Evolutionary conservation across 2,113 vertebrate genomes (phyloP).

Genomic region (Reinhardtius hippoglossoides): DNA sequence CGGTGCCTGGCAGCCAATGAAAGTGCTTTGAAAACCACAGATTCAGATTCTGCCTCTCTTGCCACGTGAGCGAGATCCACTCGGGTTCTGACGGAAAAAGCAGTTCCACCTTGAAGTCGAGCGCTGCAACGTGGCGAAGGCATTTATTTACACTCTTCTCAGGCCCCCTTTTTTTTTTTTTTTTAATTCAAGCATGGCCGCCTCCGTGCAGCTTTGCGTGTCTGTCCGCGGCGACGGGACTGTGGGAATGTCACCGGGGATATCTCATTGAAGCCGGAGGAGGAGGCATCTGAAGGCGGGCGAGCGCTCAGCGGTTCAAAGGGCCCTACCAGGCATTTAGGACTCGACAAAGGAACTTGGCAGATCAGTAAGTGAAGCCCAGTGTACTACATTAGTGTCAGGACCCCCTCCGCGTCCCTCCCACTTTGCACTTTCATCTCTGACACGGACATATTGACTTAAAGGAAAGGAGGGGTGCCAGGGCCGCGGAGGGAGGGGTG

Average conservation of each 20-base stretch:
- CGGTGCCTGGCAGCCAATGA: conserved; percentile 62
- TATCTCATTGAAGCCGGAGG: conserved; percentile 73
- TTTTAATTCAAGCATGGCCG: conserved; percentile 59
- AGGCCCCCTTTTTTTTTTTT: conserved; percentile 1
- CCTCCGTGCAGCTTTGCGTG: conserved; percentile 57
- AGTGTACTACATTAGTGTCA: conserved; percentile 86
- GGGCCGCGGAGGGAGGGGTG: conserved; percentile 45
- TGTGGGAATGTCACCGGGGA: conserved; percentile 74
- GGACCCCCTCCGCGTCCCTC: conserved; percentile 77
- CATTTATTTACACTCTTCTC: conserved; percentile 49
- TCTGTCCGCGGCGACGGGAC: conserved; percentile 63
- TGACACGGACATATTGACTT: conserved; percentile 84
- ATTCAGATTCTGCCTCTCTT: not conserved
- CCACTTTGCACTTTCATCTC: conserved; percentile 86
- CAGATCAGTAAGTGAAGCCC: conserved; percentile 85
- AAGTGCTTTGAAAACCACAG: conserved; percentile 47
- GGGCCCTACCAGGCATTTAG: conserved; percentile 81
- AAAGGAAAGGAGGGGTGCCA: conserved; percentile 69
- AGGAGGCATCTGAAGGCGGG: conserved; percentile 70
- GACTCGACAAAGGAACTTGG: conserved; percentile 84
- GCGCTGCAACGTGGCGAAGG: conserved; percentile 24
- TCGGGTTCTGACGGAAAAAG: not conserved
- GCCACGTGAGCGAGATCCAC: not conserved
- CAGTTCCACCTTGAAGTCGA: conserved; percentile 17
- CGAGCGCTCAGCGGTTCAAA: conserved; percentile 82